Evolutionary conservation across 2,797 vertebrate species (phyloP).

Genomic region (Numenius phaeopus): DNA sequence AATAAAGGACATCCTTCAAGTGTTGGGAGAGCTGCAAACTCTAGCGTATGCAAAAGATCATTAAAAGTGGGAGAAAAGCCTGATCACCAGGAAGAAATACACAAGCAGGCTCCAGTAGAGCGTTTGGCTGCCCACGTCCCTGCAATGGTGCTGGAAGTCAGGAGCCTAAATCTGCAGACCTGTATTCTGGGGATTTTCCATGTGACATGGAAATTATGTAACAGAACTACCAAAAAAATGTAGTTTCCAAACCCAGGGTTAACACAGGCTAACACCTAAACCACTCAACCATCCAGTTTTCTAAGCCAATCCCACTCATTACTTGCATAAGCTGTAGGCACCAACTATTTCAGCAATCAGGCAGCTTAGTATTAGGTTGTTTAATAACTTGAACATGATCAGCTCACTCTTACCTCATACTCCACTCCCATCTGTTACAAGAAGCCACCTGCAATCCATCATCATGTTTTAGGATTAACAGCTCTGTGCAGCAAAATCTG

Average conservation of each 20-base stretch:
- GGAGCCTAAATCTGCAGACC: neutral
- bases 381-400: neutral
- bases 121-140: neutral
- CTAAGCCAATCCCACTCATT: neutral
- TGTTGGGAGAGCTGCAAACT: neutral
- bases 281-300: neutral
- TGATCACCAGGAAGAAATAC: neutral
- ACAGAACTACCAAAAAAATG: neutral
- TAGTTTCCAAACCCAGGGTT: neutral
- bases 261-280: neutral
- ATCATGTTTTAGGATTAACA: neutral
- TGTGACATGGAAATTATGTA: neutral
- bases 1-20: neutral
- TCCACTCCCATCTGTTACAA: neutral
- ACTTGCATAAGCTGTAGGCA: neutral
- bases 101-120: neutral
- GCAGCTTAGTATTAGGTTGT: neutral
- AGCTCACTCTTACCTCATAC: neutral
- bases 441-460: neutral
- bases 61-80: neutral
- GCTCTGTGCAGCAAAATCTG: neutral
- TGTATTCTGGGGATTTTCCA: neutral
- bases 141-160: neutral
- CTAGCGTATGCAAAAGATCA: neutral
- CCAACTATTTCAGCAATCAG: neutral